Percentiles rank a stretch among this genome's conserved stretches.
Evolutionary conservation across 2,797 vertebrate species (phyloP).

Genomic region (Coranthus polyacanthus): DNA sequence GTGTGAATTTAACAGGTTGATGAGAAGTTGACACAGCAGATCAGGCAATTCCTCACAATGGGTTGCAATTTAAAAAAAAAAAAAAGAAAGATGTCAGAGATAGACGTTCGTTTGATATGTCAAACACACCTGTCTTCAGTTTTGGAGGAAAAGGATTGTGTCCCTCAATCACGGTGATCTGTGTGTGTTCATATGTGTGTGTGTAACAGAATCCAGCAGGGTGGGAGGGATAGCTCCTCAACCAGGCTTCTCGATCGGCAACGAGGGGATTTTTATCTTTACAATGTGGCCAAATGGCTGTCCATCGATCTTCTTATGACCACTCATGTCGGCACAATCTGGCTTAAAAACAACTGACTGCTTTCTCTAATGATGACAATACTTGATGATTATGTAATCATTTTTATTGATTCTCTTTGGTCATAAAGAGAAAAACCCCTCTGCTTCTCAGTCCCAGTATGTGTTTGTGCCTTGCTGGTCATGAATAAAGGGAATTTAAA

Average conservation of each 20-base stretch:
- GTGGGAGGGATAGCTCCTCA: constrained; percentile 68
- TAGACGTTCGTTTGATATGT: constrained; percentile 19
- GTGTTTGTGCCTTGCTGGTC: constrained; percentile 13
- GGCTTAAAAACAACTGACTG: constrained; percentile 45
- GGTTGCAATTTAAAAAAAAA: constrained; percentile 13
- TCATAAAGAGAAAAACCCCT: constrained; percentile 3
- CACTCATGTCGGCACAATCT: constrained; percentile 20
- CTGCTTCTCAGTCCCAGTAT: constrained; percentile 8
- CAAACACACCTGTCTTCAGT: constrained; percentile 39
- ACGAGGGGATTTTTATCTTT: constrained; percentile 68
- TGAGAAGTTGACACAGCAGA: constrained; percentile 75
- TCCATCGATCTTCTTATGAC: constrained; percentile 49
- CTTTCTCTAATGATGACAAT: constrained; percentile 31
- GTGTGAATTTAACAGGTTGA: constrained; percentile 77
- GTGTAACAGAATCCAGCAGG: constrained; percentile 65
- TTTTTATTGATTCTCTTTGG: constrained; percentile 40
- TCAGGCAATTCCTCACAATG: constrained; percentile 41
- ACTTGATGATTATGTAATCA: constrained; percentile 60
- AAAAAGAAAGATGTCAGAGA: constrained; percentile 13
- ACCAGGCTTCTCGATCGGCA: constrained; percentile 63
- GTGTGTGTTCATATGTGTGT: constrained; percentile 53
- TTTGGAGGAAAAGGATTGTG: constrained; percentile 38
- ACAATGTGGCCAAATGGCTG: constrained; percentile 68
- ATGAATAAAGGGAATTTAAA: constrained; percentile 18
- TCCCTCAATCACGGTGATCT: constrained; percentile 49